Evolutionary conservation across 2,113 vertebrate genomes (phyloP).

Genomic region (Podocnemis expansa): DNA sequence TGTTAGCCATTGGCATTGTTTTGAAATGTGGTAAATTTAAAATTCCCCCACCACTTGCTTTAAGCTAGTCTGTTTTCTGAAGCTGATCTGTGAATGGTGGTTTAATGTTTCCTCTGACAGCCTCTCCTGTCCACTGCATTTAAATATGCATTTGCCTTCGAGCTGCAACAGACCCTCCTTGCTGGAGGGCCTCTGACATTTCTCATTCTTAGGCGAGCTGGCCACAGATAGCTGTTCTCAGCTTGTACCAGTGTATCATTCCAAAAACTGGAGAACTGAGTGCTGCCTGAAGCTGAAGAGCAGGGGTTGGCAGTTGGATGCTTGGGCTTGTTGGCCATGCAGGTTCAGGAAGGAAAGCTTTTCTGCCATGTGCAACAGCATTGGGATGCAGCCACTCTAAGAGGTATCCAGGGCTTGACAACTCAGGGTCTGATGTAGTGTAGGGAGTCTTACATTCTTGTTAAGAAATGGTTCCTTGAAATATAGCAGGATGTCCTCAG

Average conservation of each 20-base stretch:
- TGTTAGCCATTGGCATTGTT: neutral
- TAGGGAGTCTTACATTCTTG: neutral
- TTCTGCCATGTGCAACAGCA: rapidly evolving
- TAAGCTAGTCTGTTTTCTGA: neutral
- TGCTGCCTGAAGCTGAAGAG: neutral
- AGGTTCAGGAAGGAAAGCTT: rapidly evolving
- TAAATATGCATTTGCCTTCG: neutral
- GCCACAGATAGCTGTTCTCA: neutral
- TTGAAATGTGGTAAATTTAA: neutral
- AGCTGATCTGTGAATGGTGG: neutral
- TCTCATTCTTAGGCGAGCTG: neutral
- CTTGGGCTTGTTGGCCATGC: neutral
- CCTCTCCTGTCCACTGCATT: neutral
- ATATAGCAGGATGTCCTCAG: rapidly evolving
- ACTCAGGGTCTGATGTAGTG: neutral
- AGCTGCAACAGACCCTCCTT: neutral
- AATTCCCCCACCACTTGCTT: neutral
- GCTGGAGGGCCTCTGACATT: neutral
- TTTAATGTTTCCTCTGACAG: neutral
- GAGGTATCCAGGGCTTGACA: neutral
- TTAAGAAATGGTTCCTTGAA: neutral
- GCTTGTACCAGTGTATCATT: neutral
- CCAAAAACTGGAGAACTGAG: neutral
- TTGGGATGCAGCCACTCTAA: rapidly evolving
- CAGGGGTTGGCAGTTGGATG: neutral